Evolutionary conservation across 2,113 vertebrate genomes (phyloP).

Genomic region (Ciconia boyciana): DNA sequence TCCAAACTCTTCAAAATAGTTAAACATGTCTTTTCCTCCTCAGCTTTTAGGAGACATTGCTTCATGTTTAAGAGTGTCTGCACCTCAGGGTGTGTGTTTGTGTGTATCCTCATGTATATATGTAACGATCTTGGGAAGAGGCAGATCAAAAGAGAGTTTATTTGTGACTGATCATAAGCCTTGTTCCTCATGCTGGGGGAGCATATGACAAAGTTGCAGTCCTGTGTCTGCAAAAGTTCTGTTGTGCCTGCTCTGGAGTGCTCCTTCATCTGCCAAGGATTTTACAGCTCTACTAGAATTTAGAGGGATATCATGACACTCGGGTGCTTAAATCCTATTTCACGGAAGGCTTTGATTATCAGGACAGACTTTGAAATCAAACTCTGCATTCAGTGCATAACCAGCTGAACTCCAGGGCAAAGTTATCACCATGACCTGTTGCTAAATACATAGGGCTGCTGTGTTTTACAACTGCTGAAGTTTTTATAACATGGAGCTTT

Average conservation of each 20-base stretch:
- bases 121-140: neutral
- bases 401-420: constrained; percentile 39
- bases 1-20: neutral
- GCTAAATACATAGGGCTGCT: constrained; percentile 15
- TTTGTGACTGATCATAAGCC: neutral
- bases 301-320: neutral
- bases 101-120: neutral
- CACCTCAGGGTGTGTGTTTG: neutral
- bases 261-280: neutral
- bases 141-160: neutral
- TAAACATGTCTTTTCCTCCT: neutral
- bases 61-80: neutral
- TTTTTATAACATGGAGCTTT: constrained; percentile 24
- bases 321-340: neutral
- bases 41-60: neutral
- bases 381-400: constrained; percentile 1
- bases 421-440: constrained; percentile 44
- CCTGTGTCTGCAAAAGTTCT: neutral
- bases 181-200: neutral
- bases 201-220: neutral
- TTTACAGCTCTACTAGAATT: neutral
- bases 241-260: neutral
- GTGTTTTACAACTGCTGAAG: constrained; percentile 7
- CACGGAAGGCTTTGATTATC: neutral
- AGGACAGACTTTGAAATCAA: constrained; percentile 59